Base-by-base conservation (phyloP, 2,888 invertebrate species). In the Copidosoma aretas region DNA sequence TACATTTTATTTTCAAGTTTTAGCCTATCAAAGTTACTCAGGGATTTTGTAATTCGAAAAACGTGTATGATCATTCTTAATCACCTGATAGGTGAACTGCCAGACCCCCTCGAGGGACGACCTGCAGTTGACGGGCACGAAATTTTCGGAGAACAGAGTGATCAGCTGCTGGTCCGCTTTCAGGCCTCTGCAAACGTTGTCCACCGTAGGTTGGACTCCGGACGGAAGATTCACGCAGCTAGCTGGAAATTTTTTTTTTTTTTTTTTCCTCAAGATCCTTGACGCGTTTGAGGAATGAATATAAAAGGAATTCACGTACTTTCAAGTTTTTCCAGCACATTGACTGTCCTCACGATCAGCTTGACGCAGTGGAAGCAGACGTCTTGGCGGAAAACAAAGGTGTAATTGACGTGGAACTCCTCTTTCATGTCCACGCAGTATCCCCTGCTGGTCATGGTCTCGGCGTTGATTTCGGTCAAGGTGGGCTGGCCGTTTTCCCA, bases 61-160 rank as follows among this genome's bases (percentile, higher is more conserved):
- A 19, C n/a, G 41, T 64, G 10, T 39, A 41, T 14, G 10, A 43
- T 59, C 68, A 73, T 77, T n/a, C n/a, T n/a, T n/a, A n/a, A n/a
- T n/a, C n/a, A 86, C 88, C 84, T 93, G 93, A 82, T 94, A 94
- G 1, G 93, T 92, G 86, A 97, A 97, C 77, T 94, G 94, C 95
- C 95, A 97, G n/a, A 96, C 95, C 66, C 96, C 96, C 87, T 97
- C 96, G 51, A 97, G 85, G 10, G 95, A 94, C 3, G 96, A 95
- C 70, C 96, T 88, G 79, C 96, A 97, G 84, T 96, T 96, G 1
- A 95, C 89, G 49, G 95, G 94, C 1, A 93, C 90, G 83, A 91
- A 93, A 85, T 95, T 95, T 79, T 95, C 94, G 53, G 94, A 93
- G 80, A 95, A 96, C 70, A 96, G 84, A 19, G 96, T 95, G 60